These are phyloP conservation scores for Pediacus dermestoides DNA, from an alignment of 2,888 invertebrate genomes.

Conservation along the genomic window DNA sequence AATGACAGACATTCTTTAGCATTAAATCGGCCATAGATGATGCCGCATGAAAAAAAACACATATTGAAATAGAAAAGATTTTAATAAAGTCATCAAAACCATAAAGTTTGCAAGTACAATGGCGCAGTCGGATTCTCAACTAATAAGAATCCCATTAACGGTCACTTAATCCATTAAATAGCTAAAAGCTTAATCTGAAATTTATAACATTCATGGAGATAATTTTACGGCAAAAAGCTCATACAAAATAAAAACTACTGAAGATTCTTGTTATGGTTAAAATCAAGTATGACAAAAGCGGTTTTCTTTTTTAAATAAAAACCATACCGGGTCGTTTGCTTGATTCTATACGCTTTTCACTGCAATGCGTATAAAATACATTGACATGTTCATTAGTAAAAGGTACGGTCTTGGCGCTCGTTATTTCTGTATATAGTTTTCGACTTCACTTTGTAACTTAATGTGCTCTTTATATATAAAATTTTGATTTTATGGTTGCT, in stretches of 20 bases:
- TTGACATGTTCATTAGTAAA: conserved; percentile 32
- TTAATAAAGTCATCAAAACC: conserved; percentile 9
- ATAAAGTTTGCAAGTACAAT: conserved; percentile 18
- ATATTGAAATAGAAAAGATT: conserved; percentile 5
- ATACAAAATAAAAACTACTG: conserved; percentile 17
- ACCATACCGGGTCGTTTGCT: conserved; percentile 35
- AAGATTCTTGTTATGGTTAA: conserved; percentile 31
- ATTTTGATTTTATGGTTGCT: conserved; percentile 24
- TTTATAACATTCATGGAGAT: conserved; percentile 15
- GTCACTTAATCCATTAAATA: conserved; percentile 21
- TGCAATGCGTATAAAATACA: conserved; percentile 31
- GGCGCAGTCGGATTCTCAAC: conserved; percentile 11
- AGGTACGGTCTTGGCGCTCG: conserved; percentile 24
- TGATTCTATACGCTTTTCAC: conserved; percentile 43
- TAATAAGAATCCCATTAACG: conserved; percentile 18
- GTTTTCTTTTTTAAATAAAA: conserved; percentile 35
- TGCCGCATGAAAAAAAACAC: too few species aligned
- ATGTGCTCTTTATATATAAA: conserved; percentile 23
- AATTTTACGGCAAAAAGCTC: conserved; percentile 17
- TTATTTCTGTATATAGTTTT: conserved; percentile 31
- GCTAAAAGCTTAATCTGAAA: conserved; percentile 16
- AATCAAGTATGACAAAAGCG: conserved; percentile 39
- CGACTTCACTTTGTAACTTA: conserved; percentile 26
- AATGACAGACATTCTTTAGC: too few species aligned
- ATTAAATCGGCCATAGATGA: too few species aligned